A percentile compares a stretch with the other conserved stretches of the same genome.
Conservation (phyloP, 2,888 invertebrate species). For the Agrilus cyanescens region DNA sequence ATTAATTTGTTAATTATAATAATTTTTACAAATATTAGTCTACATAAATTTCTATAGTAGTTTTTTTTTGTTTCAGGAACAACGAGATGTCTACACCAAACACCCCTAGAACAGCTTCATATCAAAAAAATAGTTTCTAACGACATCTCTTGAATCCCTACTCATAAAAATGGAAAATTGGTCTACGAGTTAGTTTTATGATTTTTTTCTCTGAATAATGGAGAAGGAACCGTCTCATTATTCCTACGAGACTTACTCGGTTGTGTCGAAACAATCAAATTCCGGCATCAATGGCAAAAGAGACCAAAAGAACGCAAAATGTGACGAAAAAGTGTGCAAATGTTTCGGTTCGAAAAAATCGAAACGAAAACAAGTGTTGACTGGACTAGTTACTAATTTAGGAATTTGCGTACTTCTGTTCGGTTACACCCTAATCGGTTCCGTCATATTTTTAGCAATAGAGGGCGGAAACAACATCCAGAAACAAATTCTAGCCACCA, state of each 20-base stretch:
- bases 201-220: conserved; percentile 17
- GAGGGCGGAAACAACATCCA: conserved; percentile 56
- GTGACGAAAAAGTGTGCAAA: conserved; percentile 25
- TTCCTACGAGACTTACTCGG: conserved; percentile 36
- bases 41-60: not conserved
- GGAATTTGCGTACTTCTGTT: conserved; percentile 71
- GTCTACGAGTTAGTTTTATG: not conserved
- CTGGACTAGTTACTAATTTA: conserved; percentile 67
- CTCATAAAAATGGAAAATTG: not conserved
- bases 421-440: conserved; percentile 63
- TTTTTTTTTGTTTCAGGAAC: not conserved
- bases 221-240: conserved; percentile 30
- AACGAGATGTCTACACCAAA: not conserved
- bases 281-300: conserved; percentile 27
- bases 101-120: not conserved
- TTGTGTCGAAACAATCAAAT: conserved; percentile 25
- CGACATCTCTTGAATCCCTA: too few species aligned
- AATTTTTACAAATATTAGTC: too few species aligned
- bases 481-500: conserved; percentile 45
- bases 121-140: too few species aligned
- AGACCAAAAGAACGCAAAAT: conserved; percentile 34
- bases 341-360: conserved; percentile 29
- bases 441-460: conserved; percentile 75
- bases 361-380: conserved; percentile 45
- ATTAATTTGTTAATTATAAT: too few species aligned